Evolutionary conservation across 1,140 invertebrate genomes (phyloP), one percentile per base, ranked within the genome.

Genomic region (Caenorhabditis inopinata): DNA sequence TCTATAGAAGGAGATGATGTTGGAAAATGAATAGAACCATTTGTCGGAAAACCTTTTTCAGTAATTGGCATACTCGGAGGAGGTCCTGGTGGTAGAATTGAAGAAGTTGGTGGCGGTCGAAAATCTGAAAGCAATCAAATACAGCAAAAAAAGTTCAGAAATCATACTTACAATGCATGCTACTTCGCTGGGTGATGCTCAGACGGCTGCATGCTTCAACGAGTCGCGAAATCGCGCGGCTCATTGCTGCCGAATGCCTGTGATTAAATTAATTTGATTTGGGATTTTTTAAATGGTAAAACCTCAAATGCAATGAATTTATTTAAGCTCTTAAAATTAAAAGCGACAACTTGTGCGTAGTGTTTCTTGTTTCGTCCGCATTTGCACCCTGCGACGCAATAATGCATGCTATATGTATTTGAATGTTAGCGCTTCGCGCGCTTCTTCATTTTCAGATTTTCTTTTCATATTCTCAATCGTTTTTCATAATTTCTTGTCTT

Each of bases 161-260:
- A 1, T n/a, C 9, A 1, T 27, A 32, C 51, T 58, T 32, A 58
- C 29, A 68, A 38, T 68, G 58, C 32, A 68, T 35, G 35, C 21
- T 29, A 32, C 32, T 5, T 18, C 58, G 32, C n/a, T 68, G 58
- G 1, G 58, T 68, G 29, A 68, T 68, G 18, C 58, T 68, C 32
- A 68, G n/a, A 2, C 58, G 58, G 27, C 32, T 21, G 32, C 58
- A 68, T 38, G 58, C 58, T 12, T 68, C 58, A 21, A 68, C n/a
- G 12, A 68, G 58, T n/a, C 58, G 58, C 32, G 58, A 68, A 12
- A 68, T 18, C 32, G 58, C 58, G 29, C 58, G 58, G 58, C 58
- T 68, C 58, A 68, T 68, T 68, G n/a, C 35, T 32, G 27, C 51
- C 51, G 51, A 58, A 3, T 68, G 38, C n/a, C 58, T 38, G 29